Base-by-base conservation (phyloP, 2,797 vertebrate species). In the Dallia pectoralis region DNA sequence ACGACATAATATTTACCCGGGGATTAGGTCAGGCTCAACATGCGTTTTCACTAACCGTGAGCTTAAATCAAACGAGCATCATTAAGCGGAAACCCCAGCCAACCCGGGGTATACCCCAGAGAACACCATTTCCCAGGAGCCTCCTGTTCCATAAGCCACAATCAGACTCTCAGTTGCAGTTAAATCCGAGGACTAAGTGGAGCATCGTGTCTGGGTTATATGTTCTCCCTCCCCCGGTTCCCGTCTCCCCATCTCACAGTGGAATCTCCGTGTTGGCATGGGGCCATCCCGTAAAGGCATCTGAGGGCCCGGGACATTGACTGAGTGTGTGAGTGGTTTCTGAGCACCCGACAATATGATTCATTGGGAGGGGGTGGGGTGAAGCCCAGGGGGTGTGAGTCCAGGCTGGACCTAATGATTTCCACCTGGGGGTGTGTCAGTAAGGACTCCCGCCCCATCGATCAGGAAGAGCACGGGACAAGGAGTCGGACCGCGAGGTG, bases 371-470 rank as follows among this genome's bases (percentile, higher is more conserved):
- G 22, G 25, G 40, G 40, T 29, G 68, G 36, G 40, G 40, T 29
- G 68, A 32, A 33, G 59, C 36, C 59, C 66, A 49, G 47, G 66
- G 77, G 79, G 75, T 64, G 79, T 70, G 30, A 65, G 78, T 89
- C 85, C 82, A 82, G 74, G 85, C 82, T 85, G 82, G 64, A 70
- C 48, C 73, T 91, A 91, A 92, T 89, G 80, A 88, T 82, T 85
- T 90, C 89, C 90, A 91, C 88, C 91, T 91, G 91, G 56, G 69
- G 84, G 87, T 83, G 80, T 83, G 81, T 76, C 78, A 74, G 69
- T 74, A 67, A 70, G 69, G 66, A 73, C 63, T 82, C 63, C 19
- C 74, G 74, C 75, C 82, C 86, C 77, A 93, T 93, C 87, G 81
- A 92, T 93, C 91, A 91, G 73, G 82, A 77, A 78, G 69, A 65